Evolutionary conservation across 1,140 invertebrate species (phyloP).

Genomic region (Propsilocerus akamusi): DNA sequence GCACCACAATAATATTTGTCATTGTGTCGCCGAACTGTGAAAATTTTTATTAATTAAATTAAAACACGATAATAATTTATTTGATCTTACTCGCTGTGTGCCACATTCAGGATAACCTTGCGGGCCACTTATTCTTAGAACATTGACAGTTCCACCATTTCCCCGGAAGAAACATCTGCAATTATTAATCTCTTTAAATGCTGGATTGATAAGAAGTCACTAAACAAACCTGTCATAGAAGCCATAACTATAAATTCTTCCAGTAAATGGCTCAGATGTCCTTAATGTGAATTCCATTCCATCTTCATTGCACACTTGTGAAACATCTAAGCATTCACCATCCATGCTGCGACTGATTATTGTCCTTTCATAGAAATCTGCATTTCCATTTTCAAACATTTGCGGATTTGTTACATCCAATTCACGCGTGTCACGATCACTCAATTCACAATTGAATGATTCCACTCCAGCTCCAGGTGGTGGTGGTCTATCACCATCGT

Average conservation of each 20-base stretch:
- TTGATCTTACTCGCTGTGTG: constrained; percentile 46
- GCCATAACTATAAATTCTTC: constrained; percentile 79
- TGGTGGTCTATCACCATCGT: constrained; percentile 29
- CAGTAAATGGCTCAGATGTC: constrained; percentile 73
- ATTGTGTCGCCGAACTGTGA: constrained; percentile 77
- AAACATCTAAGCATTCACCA: constrained; percentile 69
- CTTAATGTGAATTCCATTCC: constrained; percentile 83
- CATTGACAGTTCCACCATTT: constrained; percentile 65
- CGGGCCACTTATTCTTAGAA: constrained; percentile 65
- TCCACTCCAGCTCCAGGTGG: constrained; percentile 40
- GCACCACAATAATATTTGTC: constrained; percentile 86
- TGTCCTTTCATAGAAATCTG: constrained; percentile 72
- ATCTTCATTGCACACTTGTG: constrained; percentile 78
- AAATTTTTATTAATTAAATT: constrained; percentile 10
- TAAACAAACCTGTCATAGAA: constrained; percentile 47
- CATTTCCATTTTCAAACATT: constrained; percentile 69
- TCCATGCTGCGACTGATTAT: constrained; percentile 40
- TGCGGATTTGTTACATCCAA: constrained; percentile 67
- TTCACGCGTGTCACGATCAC: constrained; percentile 65
- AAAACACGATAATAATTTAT: constrained; percentile 2
- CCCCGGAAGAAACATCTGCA: constrained; percentile 69
- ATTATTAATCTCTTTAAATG: background rate
- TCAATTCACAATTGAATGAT: constrained; percentile 74
- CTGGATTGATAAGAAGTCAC: background rate
- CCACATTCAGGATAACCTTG: constrained; percentile 84